Evolutionary conservation across 2,113 vertebrate species (phyloP).

Genomic region (Colaptes auratus): DNA sequence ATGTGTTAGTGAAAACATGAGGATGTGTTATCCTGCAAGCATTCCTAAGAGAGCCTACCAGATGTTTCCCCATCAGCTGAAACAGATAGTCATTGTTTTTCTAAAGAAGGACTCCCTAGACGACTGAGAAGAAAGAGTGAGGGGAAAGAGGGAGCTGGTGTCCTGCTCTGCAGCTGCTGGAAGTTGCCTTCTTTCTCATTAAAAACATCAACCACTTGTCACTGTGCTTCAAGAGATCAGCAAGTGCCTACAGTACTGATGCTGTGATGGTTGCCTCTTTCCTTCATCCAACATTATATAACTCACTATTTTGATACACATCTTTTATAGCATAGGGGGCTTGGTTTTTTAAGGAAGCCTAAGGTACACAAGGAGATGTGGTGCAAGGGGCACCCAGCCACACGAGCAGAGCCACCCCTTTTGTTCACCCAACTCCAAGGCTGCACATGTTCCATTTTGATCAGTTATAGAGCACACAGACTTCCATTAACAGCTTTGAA

Average conservation of each 20-base stretch:
- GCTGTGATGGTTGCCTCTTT: neutral
- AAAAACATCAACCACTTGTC: neutral
- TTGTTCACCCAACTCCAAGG: neutral
- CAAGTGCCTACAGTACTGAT: no score
- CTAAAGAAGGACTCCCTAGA: neutral
- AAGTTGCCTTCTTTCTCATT: neutral
- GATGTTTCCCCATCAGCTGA: neutral
- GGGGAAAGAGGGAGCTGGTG: neutral
- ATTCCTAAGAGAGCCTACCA: neutral
- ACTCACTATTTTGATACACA: neutral
- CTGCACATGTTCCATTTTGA: neutral
- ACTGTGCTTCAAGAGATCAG: neutral
- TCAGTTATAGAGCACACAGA: neutral
- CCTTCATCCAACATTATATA: neutral
- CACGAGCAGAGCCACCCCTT: rapidly evolving
- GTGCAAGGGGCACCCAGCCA: neutral
- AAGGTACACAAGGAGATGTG: neutral
- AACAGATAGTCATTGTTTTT: neutral
- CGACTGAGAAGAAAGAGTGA: neutral
- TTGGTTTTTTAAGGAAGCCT: neutral
- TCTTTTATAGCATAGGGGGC: neutral
- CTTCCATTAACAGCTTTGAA: neutral
- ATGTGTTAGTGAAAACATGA: neutral
- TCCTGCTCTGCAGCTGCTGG: neutral
- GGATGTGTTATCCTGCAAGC: neutral